Conservation (phyloP, 1,140 invertebrate genomes). For the Macrobrachium nipponense region DNA sequence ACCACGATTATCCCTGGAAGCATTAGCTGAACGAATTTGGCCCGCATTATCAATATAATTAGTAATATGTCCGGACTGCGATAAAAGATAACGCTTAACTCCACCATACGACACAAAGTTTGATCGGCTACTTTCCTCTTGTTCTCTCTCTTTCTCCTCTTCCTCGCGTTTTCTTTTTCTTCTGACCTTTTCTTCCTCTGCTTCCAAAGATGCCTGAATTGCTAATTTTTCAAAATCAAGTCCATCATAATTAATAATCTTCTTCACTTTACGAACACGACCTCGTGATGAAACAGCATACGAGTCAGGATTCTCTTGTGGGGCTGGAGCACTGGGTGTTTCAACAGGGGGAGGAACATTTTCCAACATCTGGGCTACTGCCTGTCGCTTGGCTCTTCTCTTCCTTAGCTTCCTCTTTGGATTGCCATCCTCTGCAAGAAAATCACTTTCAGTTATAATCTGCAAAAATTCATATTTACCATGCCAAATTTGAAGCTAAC, state of each 20-base stretch:
- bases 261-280: conserved; percentile 61
- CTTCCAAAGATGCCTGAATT: conserved; percentile 58
- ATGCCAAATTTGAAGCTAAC: not conserved
- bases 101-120: conserved; percentile 23
- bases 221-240: conserved; percentile 63
- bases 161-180: conserved; percentile 57
- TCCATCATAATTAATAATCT: conserved; percentile 63
- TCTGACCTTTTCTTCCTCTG: conserved; percentile 49
- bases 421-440: conserved; percentile 60
- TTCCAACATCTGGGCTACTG: conserved; percentile 42
- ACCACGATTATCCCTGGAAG: not conserved
- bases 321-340: not conserved
- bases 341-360: conserved; percentile 26
- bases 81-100: conserved; percentile 59
- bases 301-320: conserved; percentile 37
- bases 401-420: conserved; percentile 62
- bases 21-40: conserved; percentile 54
- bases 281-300: conserved; percentile 61
- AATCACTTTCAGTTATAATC: not conserved
- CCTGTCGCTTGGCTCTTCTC: conserved; percentile 56
- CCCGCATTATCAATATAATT: conserved; percentile 63
- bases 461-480: not conserved
- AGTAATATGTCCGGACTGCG: conserved; percentile 57
- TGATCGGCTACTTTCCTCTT: conserved; percentile 6
- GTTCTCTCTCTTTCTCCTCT: conserved; percentile 41